Evolutionary conservation across 2,113 vertebrate genomes (phyloP).

Genomic region (Gavialis gangeticus): DNA sequence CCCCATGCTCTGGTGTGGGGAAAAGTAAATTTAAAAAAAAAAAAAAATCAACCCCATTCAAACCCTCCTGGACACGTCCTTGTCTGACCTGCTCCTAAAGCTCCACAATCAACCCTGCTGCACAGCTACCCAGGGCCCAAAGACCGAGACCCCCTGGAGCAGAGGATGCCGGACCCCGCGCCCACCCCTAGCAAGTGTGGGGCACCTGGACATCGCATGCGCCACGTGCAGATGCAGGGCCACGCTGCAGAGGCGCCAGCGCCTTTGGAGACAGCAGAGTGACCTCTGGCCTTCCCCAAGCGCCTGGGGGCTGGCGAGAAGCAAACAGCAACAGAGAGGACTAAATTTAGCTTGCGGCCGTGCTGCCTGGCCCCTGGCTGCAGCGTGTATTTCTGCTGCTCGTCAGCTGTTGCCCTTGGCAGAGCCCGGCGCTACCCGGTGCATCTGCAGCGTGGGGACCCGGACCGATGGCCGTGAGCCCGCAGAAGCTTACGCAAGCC

Average conservation of each 20-base stretch:
- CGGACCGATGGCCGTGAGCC: accelerated
- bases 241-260: neutral
- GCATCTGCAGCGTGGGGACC: constrained; percentile 44
- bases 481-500: accelerated
- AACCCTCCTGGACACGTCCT: neutral
- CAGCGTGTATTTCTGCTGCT: neutral
- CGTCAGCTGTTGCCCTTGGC: constrained; percentile 8
- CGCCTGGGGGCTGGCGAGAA: accelerated
- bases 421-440: neutral
- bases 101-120: accelerated
- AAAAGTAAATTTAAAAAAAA: neutral
- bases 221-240: too few relatives aligned
- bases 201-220: too few relatives aligned
- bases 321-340: neutral
- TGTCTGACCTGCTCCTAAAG: neutral
- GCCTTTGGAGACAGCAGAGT: neutral
- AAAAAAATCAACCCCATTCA: neutral
- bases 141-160: neutral
- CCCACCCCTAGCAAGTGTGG: too few relatives aligned
- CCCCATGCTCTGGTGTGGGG: accelerated
- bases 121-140: accelerated
- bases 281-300: neutral
- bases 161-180: neutral
- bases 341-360: constrained; percentile 41
- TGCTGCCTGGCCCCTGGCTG: accelerated